Base-by-base conservation (phyloP, 2,797 vertebrate genomes). In the Tympanoctomys barrerae region DNA sequence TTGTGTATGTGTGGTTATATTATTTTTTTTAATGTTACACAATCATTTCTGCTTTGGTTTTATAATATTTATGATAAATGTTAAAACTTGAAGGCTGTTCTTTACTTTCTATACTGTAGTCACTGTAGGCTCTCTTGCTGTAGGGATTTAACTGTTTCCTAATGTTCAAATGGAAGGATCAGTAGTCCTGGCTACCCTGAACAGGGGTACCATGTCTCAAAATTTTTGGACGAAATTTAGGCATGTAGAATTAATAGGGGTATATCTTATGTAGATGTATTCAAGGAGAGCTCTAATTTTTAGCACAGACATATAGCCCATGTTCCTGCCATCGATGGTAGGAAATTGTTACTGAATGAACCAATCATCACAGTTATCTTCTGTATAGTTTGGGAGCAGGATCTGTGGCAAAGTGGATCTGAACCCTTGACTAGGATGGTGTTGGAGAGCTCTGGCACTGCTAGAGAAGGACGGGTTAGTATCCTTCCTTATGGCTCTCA, bases 31-130 rank as follows among this genome's bases (percentile, higher is more conserved):
- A 24, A n/a, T 59, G 19, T 77, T 88, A 79, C n/a, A 42, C 4
- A 42, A 94, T 49, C 0, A 77, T 75, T 87, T 89, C 59, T 95
- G 16, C 46, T 91, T 88, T 86, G n/a, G 52, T 91, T 89, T 90
- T 24, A 8, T 57, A 24, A 24, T 81, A 33, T 64, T 22, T 91
- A 64, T 90, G 61, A 75, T 90, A 68, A 85, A 18, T 93, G 54
- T 66, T 62, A 86, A 71, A 49, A 24, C 36, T 77, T 22, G 22
- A 33, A 92, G 88, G 61, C 59, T 82, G 1, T 62, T 86, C n/a
- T 75, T 86, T 73, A 52, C 61, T 82, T 90, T 52, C 42, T 83
- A 8, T 71, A 9, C 9, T 3, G 0, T 42, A 12, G n/a, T 89
- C 52, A 36, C 36, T 54, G 6, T 68, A 68, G 31, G 22, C 82